These are phyloP conservation scores for Oncopodura yosiiana DNA, from an alignment of 1,140 invertebrate species.

Conservation along the genomic window DNA sequence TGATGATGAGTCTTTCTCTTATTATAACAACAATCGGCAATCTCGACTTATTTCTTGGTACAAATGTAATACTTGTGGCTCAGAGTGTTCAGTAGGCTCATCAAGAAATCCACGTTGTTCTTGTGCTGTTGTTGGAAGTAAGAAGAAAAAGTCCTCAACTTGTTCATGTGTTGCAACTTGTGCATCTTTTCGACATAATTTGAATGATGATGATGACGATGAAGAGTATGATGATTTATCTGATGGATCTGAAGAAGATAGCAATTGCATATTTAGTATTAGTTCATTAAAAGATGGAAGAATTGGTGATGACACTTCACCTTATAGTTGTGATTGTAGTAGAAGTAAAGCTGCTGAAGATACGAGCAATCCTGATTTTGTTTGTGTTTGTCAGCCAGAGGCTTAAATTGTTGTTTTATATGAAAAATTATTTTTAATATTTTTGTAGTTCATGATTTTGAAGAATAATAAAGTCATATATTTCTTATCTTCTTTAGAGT, in stretches of 20 bases:
- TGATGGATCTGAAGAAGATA: conserved; percentile 1
- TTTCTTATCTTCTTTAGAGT: too few relatives aligned
- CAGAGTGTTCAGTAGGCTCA: background rate
- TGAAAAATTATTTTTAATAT: too few relatives aligned
- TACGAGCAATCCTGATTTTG: conserved; percentile 6
- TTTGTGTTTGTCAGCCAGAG: conserved; percentile 8
- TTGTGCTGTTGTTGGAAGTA: conserved; percentile 1
- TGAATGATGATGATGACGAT: background rate
- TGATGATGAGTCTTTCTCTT: too few relatives aligned
- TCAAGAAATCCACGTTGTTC: background rate
- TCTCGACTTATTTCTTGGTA: too few relatives aligned
- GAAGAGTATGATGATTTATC: too few relatives aligned
- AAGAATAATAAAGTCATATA: too few relatives aligned
- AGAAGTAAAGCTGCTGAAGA: conserved; percentile 7
- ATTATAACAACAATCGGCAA: too few relatives aligned
- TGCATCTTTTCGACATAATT: too few relatives aligned
- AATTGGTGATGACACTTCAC: background rate
- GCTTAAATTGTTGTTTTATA: too few relatives aligned
- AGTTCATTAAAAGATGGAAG: background rate
- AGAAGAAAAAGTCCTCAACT: background rate
- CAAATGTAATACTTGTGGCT: background rate
- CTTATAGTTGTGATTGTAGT: conserved; percentile 8
- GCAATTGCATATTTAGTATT: conserved; percentile 5
- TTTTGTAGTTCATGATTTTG: too few relatives aligned
- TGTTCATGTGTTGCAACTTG: conserved; percentile 4